A percentile compares a stretch with the other conserved stretches of the same genome.
Conservation (phyloP, 2,888 invertebrate species). For the Volucella bombylans region DNA sequence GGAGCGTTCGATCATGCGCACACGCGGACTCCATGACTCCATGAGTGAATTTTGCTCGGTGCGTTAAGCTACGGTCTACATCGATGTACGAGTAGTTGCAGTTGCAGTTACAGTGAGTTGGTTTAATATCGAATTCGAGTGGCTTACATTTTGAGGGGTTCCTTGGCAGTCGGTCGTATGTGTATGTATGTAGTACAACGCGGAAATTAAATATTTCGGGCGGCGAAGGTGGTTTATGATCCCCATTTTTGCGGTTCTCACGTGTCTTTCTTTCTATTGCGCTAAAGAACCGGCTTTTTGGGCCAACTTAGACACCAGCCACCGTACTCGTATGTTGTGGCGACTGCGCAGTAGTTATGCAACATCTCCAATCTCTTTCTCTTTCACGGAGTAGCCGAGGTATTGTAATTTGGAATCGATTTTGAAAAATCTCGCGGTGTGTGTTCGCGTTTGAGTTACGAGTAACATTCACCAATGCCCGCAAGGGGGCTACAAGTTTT, state of each 20-base stretch:
- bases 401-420: conserved; percentile 49
- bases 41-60: conserved; percentile 34
- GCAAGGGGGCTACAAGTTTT: conserved; percentile 53
- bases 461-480: conserved; percentile 9
- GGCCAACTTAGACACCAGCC: conserved; percentile 24
- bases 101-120: conserved; percentile 35
- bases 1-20: conserved; percentile 20
- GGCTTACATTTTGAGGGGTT: conserved; percentile 46
- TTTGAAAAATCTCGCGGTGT: conserved; percentile 5
- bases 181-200: conserved; percentile 1
- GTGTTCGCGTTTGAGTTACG: conserved; percentile 1
- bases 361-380: conserved; percentile 66
- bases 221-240: conserved; percentile 70
- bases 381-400: conserved; percentile 31
- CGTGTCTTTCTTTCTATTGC: conserved; percentile 27
- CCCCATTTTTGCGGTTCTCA: conserved; percentile 52
- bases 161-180: neutral
- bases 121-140: conserved; percentile 31
- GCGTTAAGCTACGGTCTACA: conserved; percentile 53
- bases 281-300: conserved; percentile 63
- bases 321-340: neutral
- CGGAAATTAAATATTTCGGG: conserved; percentile 58
- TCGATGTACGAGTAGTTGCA: conserved; percentile 4
- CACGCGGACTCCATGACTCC: conserved; percentile 8
- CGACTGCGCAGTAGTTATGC: conserved; percentile 28